Base-by-base conservation (phyloP, 2,797 vertebrate species). In the Myotis vivesi region DNA sequence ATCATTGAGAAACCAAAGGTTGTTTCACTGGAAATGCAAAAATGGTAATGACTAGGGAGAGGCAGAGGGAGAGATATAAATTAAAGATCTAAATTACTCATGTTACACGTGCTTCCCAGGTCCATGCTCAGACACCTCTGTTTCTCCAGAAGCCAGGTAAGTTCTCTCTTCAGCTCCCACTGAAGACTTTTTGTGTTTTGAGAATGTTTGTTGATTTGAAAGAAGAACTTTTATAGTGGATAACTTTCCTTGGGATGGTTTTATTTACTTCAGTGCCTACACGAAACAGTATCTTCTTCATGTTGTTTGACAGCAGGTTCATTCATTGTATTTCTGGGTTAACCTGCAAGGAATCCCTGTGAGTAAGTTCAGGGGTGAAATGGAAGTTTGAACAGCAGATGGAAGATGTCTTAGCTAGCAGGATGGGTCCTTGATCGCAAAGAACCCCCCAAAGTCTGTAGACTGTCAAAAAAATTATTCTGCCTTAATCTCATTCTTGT, bases 21-120 rank as follows among this genome's bases (percentile, higher is more conserved):
- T 90, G 96, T 95, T 94, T 96, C 95, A 91, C 69, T 79, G 95
- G 97, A 94, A 94, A 87, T 59, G 46, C 72, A 77, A 77, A 77
- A 73, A 71, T 73, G 72, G 0, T 93, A 93, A 95, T 94, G 81
- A 96, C 68, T 75, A 96, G 95, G 95, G 94, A 97, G 97, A 97
- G 97, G 95, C 95, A 69, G 82, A 38, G 87, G 53, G 44, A 16
- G 33, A 55, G 8, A 86, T 96, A 95, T 91, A 97, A 95, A 97
- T 97, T 84, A 83, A 83, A 53, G 85, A 57, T 55, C 64, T 90
- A 41, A 72, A 28, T 83, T 20, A 9, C 88, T 85, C 28, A 20
- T 19, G 62, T 66, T 59, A 85, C 81, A 62, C 28, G 72, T 5
- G 64, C 49, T 69, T 89, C 82, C 68, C 36, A 25, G 38, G 28